These are phyloP conservation scores for Melanotaenia parkinsoni DNA, from an alignment of 2,797 vertebrate genomes.

Conservation along the genomic window DNA sequence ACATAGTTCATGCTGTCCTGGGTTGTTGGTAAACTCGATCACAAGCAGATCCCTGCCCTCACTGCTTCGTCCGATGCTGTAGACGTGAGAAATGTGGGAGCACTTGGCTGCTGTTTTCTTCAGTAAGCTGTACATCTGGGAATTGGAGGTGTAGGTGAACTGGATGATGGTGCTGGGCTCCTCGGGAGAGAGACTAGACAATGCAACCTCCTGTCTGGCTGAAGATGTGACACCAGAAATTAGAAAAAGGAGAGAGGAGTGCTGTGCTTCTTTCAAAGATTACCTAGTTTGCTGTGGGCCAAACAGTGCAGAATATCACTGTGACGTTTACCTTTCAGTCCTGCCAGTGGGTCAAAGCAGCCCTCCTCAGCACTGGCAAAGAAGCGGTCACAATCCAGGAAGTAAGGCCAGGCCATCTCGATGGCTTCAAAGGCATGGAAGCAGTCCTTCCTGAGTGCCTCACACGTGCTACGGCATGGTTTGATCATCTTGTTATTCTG, in stretches of 20 bases:
- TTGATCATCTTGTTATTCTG: conserved; percentile 79
- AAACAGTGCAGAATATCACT: background rate
- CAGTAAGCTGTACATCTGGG: conserved; percentile 90
- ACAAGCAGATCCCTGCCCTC: conserved; percentile 93
- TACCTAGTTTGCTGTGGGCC: background rate
- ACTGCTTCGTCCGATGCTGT: conserved; percentile 95
- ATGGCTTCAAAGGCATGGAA: conserved; percentile 90
- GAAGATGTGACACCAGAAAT: conserved; percentile 29
- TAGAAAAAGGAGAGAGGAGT: background rate
- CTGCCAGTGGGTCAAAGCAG: conserved; percentile 90
- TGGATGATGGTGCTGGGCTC: conserved; percentile 87
- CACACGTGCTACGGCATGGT: conserved; percentile 91
- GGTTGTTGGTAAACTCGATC: conserved; percentile 93
- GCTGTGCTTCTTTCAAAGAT: conserved; percentile 8
- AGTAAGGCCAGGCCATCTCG: conserved; percentile 98
- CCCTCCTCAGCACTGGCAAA: conserved; percentile 89
- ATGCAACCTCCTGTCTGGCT: conserved; percentile 81
- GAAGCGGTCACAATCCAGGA: conserved; percentile 93
- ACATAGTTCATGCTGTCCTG: conserved; percentile 93
- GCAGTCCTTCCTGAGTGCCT: conserved; percentile 87
- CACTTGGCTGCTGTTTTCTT: conserved; percentile 91
- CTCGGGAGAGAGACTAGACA: conserved; percentile 77
- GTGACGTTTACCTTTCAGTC: conserved; percentile 84
- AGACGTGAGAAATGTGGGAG: conserved; percentile 88
- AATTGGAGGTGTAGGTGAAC: conserved; percentile 90